Evolutionary conservation across 2,888 invertebrate species (phyloP), one percentile per base, ranked within the genome.

Genomic region (Microdon myrmicae): DNA sequence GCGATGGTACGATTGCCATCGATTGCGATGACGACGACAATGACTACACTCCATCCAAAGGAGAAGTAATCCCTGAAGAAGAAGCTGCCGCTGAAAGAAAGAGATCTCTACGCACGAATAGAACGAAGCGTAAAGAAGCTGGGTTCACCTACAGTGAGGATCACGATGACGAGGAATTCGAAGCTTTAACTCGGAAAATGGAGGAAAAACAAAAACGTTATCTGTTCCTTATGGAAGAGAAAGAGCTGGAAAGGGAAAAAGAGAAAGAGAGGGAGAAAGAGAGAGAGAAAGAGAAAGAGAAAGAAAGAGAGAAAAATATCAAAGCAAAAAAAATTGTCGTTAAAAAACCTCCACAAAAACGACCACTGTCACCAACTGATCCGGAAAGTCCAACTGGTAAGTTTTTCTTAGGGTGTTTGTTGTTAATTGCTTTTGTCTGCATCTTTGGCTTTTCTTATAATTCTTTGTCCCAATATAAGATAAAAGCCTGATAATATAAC

Each of bases 81-180:
- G 59, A 67, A 17, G 17, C 53, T 5, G 54, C 45, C 19, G 49
- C 49, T 4, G 70, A 69, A 41, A 67, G 70, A 1, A 70, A 71
- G 17, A 68, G 68, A 10, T 71, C 72, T 0, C 45, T 72, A 22
- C 72, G 72, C 1, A 69, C 69, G 5, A 72, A 71, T 35, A 70
- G 71, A 7, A 68, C 69, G 14, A 70, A 70, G 16, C 69, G 72
- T 10, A 61, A 69, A 9, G 72, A 72, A 45, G 67, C 70, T 34
- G 71, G 68, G 3, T 71, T 70, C 31, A 69, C 68, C n/a, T 71
- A 72, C 20, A 71, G 71, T 34, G 71, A 70, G 53, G 72, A 70
- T 19, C 69, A 71, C 16, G 59, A 68, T 12, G 71, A 71, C 9
- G 68, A 70, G n/a, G 69, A 69, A 17, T 58, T 66, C 28, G 68